A percentile compares a stretch with the other conserved stretches of the same genome.
Conservation (phyloP, 2,888 invertebrate genomes). For the Lathronympha strigana region DNA sequence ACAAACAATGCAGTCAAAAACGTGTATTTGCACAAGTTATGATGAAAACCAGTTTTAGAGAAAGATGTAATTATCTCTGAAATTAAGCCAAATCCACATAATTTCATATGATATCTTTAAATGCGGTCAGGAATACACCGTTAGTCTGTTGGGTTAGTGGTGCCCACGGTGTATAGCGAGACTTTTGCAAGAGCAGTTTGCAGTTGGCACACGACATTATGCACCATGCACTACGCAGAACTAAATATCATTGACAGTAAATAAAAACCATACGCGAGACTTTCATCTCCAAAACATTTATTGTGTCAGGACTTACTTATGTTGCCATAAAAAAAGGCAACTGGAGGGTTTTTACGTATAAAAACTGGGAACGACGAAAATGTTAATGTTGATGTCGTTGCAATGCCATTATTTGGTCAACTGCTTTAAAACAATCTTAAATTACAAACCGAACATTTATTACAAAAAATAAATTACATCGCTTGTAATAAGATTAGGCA, state of each 20-base stretch:
- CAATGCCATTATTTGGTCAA: conserved; percentile 25
- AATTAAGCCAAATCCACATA: too few species aligned
- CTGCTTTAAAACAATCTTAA: conserved; percentile 20
- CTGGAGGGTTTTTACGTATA: conserved; percentile 10
- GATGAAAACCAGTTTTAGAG: too few species aligned
- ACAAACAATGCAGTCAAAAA: too few species aligned
- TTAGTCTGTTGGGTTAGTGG: too few species aligned
- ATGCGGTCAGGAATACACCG: too few species aligned
- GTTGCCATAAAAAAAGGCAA: conserved; percentile 40
- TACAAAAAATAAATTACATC: conserved; percentile 40
- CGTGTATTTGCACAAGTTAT: too few species aligned
- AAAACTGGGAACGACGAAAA: conserved; percentile 11
- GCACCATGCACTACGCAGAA: neutral
- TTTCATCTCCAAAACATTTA: conserved; percentile 46
- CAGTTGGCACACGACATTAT: too few species aligned
- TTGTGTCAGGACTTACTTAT: conserved; percentile 47
- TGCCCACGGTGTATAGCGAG: too few species aligned
- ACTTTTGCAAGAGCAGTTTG: too few species aligned
- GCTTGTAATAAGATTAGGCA: conserved; percentile 43
- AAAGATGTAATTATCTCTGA: too few species aligned
- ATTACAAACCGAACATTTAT: conserved; percentile 30
- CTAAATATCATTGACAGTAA: neutral
- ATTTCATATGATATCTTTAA: too few species aligned
- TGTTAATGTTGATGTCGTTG: conserved; percentile 16
- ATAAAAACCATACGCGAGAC: conserved; percentile 43